Base-by-base conservation (phyloP, 2,888 invertebrate species). In the Eupsilia transversa region DNA sequence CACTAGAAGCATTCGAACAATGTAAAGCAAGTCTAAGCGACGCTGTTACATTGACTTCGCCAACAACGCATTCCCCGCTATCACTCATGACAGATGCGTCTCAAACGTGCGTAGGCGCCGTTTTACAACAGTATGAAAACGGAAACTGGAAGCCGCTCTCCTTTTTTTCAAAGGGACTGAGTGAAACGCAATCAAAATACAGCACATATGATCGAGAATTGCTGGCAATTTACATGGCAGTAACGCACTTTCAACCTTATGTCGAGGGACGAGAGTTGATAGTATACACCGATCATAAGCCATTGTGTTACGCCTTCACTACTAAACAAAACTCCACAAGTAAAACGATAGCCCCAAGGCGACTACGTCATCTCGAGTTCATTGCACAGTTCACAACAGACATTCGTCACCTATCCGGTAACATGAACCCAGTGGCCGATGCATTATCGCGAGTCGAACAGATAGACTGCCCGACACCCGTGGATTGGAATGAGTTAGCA, bases 401-500 rank as follows among this genome's bases (percentile, higher is more conserved):
- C 20, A 27, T 63, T 2, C 43, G 43, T 43, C 63, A 63, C 43
- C 41, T 63, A 63, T 20, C 63, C 43, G 43, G 43, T 43, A 56
- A 56, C 23, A 49, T 49, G 23, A 23, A 49, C 23, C 46, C 46
- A 49, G 23, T 49, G 0, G 46, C 46, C 23, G 46, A 49, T 9
- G 23, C 46, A 23, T 23, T 49, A 56, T 63, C 61, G 43, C 61
- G 43, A 63, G 20, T 63, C 43, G 61, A 63, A 63, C 41, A 63
- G 5, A 63, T 63, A 43, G 61, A 61, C 20, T 61, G 61, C 33
- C 46, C 46, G 14, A 64, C 33, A 64, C 46, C 33, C 49, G 6
- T 65, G 64, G 64, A 65, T 65, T 65, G 33, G 46, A 65, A 65
- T 17, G 35, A 49, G 64, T 17, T 65, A 49, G 64, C 49, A 65